These are phyloP conservation scores for Pseudomyrmex dendroicus DNA, from an alignment of 1,140 invertebrate species.

Conservation along the genomic window DNA sequence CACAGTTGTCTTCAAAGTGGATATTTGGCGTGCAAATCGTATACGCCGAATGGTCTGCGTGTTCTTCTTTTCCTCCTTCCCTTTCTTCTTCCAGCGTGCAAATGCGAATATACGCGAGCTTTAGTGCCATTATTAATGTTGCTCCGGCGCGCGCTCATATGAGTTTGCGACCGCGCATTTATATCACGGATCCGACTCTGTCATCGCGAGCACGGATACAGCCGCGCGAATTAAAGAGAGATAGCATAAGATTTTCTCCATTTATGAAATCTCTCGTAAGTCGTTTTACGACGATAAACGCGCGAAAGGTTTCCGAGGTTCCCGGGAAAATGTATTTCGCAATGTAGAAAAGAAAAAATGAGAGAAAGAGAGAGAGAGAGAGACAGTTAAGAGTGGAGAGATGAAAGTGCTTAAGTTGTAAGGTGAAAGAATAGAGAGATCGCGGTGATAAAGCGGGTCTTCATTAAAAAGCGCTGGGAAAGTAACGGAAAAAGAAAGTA, in stretches of 20 bases:
- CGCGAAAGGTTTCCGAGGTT: slow-evolving; percentile 13
- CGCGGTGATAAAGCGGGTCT: slow-evolving; percentile 29
- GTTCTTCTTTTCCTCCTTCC: neutral
- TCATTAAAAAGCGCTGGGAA: slow-evolving; percentile 31
- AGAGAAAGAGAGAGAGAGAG: neutral
- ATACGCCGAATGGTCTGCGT: neutral
- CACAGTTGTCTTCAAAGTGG: slow-evolving; percentile 1
- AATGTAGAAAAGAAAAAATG: slow-evolving; percentile 2
- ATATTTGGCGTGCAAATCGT: slow-evolving; percentile 10
- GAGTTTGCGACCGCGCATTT: slow-evolving; percentile 8
- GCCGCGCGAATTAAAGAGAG: slow-evolving; percentile 22
- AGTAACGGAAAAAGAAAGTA: slow-evolving; percentile 41
- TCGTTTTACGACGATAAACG: neutral
- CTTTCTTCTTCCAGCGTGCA: neutral
- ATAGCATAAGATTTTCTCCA: slow-evolving; percentile 14
- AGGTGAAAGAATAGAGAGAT: slow-evolving; percentile 43
- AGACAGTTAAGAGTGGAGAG: slow-evolving; percentile 12
- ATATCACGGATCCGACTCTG: neutral
- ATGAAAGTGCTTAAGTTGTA: slow-evolving; percentile 19
- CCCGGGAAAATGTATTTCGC: slow-evolving; percentile 21
- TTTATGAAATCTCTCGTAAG: slow-evolving; percentile 1
- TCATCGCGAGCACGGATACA: neutral
- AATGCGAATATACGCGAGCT: slow-evolving; percentile 18
- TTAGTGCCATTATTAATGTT: slow-evolving; percentile 41
- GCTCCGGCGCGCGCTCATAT: neutral